These are phyloP conservation scores for Pseudocheirus occidentalis DNA, from an alignment of 2,797 vertebrate species.

Conservation along the genomic window DNA sequence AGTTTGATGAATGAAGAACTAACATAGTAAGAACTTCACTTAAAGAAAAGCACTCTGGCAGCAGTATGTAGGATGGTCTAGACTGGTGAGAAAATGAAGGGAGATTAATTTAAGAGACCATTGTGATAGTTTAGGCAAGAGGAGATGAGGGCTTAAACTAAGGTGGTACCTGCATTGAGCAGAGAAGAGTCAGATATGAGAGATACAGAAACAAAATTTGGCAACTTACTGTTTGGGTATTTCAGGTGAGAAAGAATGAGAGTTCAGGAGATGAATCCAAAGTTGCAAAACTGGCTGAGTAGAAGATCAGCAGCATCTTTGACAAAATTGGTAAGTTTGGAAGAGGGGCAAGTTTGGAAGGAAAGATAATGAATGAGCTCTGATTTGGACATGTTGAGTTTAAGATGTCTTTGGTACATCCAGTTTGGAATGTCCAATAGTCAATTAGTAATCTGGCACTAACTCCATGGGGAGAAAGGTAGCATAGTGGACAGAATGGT, in stretches of 20 bases:
- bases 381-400: background rate
- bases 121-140: background rate
- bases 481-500: too few species aligned
- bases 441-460: background rate
- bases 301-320: background rate
- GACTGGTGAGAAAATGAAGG: background rate
- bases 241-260: background rate
- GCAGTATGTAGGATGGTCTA: background rate
- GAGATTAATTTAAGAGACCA: background rate
- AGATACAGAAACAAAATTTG: background rate
- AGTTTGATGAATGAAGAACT: background rate
- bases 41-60: background rate
- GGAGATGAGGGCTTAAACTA: background rate
- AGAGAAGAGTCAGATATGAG: background rate
- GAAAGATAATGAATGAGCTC: background rate
- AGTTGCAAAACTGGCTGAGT: background rate
- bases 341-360: too few species aligned
- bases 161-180: background rate
- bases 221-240: background rate
- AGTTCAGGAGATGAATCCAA: background rate
- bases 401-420: background rate
- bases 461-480: background rate
- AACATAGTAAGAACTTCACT: background rate
- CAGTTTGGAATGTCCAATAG: too few species aligned
- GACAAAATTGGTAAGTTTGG: too few species aligned